These are phyloP conservation scores for Pseudolaguvia tuberculata DNA, from an alignment of 2,113 vertebrate species.

Conservation along the genomic window DNA sequence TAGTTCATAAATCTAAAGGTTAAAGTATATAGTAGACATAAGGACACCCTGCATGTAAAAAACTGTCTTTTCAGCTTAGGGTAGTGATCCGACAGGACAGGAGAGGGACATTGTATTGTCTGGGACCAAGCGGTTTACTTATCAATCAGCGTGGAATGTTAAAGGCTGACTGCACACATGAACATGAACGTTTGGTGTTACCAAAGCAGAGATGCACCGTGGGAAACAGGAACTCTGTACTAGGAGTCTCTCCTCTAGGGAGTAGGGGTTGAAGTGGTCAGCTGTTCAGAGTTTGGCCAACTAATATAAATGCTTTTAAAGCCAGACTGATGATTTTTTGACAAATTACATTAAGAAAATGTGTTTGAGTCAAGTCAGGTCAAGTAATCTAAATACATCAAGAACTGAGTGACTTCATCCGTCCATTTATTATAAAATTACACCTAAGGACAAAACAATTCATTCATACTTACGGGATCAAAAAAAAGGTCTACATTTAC, in stretches of 20 bases:
- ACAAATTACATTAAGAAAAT: constrained; percentile 9
- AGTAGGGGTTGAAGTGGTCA: constrained; percentile 5
- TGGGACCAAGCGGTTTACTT: constrained; percentile 11
- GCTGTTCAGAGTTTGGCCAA: constrained; percentile 10
- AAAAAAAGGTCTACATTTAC: not conserved
- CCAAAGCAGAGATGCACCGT: constrained; percentile 5
- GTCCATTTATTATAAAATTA: not conserved
- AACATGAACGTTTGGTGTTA: not conserved
- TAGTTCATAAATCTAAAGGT: not conserved
- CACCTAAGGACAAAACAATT: not conserved
- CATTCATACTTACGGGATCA: not conserved
- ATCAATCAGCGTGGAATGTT: constrained; percentile 19
- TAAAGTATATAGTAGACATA: not conserved
- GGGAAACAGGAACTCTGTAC: constrained; percentile 47
- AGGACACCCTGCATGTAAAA: not conserved
- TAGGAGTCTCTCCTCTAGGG: constrained; percentile 30
- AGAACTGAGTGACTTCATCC: not conserved
- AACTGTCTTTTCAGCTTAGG: not conserved
- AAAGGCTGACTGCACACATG: constrained; percentile 12
- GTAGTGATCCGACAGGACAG: not conserved
- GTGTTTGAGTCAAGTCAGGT: not conserved
- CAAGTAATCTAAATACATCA: not conserved
- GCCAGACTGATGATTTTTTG: constrained; percentile 5
- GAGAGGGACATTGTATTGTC: not conserved
- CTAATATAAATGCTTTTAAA: not conserved